Conservation (phyloP, 1,140 invertebrate genomes). For the Archegozetes longisetosus region DNA sequence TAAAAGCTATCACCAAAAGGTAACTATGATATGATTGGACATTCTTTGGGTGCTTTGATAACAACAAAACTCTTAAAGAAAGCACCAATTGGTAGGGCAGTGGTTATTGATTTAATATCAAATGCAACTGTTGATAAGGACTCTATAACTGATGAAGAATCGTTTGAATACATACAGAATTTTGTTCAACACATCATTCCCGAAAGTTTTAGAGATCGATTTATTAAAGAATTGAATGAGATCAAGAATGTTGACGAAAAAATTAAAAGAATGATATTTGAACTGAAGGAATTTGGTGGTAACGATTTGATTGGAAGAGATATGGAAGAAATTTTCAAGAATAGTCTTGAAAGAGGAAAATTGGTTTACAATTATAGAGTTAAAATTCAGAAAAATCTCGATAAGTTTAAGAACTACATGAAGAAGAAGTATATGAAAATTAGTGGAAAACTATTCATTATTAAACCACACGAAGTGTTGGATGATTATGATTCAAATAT, state of each 20-base stretch:
- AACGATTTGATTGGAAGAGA: background rate
- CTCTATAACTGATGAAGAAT: background rate
- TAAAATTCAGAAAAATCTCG: background rate
- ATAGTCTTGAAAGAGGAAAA: background rate
- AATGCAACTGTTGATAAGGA: slow-evolving; percentile 1
- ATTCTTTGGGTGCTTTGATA: slow-evolving; percentile 81
- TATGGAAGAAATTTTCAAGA: slow-evolving; percentile 4
- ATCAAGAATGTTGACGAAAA: background rate
- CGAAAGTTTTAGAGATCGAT: background rate
- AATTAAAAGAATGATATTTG: background rate
- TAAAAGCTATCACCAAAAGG: slow-evolving; percentile 4
- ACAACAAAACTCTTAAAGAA: slow-evolving; percentile 25
- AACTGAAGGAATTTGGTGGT: slow-evolving; percentile 2
- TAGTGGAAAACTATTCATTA: too few species aligned
- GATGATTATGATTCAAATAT: too few species aligned
- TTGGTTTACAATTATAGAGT: background rate
- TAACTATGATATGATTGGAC: slow-evolving; percentile 65
- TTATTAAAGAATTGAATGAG: background rate
- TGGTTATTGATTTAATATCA: background rate
- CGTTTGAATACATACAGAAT: background rate
- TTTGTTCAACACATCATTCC: background rate
- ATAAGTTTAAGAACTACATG: background rate
- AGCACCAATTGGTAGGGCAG: background rate
- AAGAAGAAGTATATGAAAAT: too few species aligned
- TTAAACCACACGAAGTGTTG: too few species aligned